Evolutionary conservation across 2,113 vertebrate genomes (phyloP), one percentile per base, ranked within the genome.

Genomic region (Caranx ignobilis): DNA sequence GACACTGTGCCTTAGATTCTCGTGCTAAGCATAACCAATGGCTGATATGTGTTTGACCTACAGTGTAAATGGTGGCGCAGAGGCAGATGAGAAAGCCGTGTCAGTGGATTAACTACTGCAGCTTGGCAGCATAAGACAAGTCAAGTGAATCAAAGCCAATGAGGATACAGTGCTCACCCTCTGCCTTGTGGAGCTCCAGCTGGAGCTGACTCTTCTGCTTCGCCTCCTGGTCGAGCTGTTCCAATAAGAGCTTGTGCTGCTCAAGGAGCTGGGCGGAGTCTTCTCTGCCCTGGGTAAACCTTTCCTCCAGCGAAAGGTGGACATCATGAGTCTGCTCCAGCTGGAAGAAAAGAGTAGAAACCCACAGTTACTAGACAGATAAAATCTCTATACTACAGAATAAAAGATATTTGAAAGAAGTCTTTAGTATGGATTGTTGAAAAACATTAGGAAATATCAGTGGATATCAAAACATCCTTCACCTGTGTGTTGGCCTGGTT

Each of bases 171-270:
- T 13, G 2, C 93, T 95, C 88, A 99, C 98, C 97, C 77, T 96
- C 95, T 0, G 96, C 93, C 83, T 97, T 97, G 83, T 99, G 97
- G 45, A 98, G 95, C 59, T 99, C 93, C 12, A 98, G 84, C 2
- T 92, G 92, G 62, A 99, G 95, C 5, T 92, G 88, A 18, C 92
- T 94, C 91, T 96, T 97, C 39, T 92, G 88, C 11, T 91, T 82
- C 0, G 93, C 94, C 80, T 97, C 96, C 70, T 96, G 91, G 0
- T 93, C 94, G 16, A 99, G 92, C 64, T 94, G 95, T 48, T 95
- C 94, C 81, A 97, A 75, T 3, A 98, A 71, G 55, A 95, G 91
- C 82, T 95, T 92, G 84, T 98, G 96, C 82, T 97, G 96, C 47
- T 92, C 88, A 3, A 96, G 77, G 5, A 96, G 93, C 45, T 95